These are phyloP conservation scores for Hylaea fasciaria DNA, from an alignment of 2,888 invertebrate species.

Conservation along the genomic window DNA sequence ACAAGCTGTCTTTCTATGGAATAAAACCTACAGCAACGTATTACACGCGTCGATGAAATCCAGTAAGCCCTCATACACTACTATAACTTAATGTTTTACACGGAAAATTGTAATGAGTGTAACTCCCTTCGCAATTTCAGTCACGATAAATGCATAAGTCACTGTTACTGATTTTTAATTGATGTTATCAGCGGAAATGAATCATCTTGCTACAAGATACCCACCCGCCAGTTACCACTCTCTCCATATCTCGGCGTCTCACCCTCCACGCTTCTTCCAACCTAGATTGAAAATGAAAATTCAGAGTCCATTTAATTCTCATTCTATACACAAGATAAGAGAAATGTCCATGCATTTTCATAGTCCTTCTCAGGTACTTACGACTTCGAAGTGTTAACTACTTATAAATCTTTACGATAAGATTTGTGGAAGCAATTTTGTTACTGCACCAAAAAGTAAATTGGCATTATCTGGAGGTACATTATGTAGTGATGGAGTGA, in stretches of 20 bases:
- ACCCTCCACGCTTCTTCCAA: conserved; percentile 76
- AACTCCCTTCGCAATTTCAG: too few species aligned
- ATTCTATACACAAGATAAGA: conserved; percentile 67
- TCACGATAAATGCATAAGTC: background rate
- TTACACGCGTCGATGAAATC: too few species aligned
- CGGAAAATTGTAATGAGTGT: too few species aligned
- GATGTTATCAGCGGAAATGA: conserved; percentile 34
- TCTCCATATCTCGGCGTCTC: conserved; percentile 71
- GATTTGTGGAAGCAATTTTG: conserved; percentile 29
- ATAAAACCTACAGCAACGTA: too few species aligned
- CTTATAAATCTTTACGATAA: conserved; percentile 49
- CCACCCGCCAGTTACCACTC: conserved; percentile 82
- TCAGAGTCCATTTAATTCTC: conserved; percentile 77
- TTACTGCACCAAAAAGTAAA: conserved; percentile 34
- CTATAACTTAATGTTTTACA: too few species aligned
- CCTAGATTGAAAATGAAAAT: conserved; percentile 84
- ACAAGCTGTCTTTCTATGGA: background rate
- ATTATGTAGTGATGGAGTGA: conserved; percentile 19
- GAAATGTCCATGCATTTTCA: conserved; percentile 75
- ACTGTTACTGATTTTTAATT: background rate
- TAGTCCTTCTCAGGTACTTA: conserved; percentile 51
- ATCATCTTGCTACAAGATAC: conserved; percentile 66
- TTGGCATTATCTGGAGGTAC: conserved; percentile 26
- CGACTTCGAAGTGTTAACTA: conserved; percentile 53
- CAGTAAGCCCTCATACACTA: too few species aligned